These are phyloP conservation scores for Radopholus similis DNA, from an alignment of 1,140 invertebrate genomes.

Conservation along the genomic window DNA sequence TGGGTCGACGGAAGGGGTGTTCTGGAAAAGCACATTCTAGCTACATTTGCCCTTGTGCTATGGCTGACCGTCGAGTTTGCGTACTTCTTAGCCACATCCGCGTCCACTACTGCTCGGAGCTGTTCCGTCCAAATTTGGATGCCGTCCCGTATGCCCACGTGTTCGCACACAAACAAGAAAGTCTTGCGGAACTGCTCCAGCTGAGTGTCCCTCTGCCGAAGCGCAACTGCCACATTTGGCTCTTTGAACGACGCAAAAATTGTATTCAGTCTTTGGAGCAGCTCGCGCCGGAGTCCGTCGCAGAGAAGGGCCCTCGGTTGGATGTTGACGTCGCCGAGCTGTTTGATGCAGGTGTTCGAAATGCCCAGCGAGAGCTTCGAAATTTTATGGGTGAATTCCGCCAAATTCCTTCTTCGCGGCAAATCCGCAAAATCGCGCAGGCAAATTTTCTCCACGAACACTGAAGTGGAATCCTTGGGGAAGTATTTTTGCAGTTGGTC, in stretches of 20 bases:
- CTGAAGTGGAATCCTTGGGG: constrained; percentile 17
- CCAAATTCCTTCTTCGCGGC: constrained; percentile 24
- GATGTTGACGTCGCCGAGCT: constrained; percentile 36
- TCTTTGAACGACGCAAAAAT: neutral
- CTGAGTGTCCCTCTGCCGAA: constrained; percentile 14
- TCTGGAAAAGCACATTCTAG: neutral
- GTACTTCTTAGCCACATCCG: neutral
- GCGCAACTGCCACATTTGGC: constrained; percentile 23
- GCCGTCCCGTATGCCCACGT: constrained; percentile 33
- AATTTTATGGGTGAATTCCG: constrained; percentile 43
- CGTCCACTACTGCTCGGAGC: neutral
- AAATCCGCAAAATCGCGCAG: constrained; percentile 39
- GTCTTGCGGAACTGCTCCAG: constrained; percentile 33
- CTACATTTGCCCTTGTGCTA: neutral
- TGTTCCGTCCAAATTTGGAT: constrained; percentile 18
- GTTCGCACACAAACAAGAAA: constrained; percentile 48
- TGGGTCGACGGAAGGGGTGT: neutral
- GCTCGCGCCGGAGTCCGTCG: constrained; percentile 44
- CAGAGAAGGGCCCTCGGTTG: constrained; percentile 25
- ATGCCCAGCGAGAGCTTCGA: constrained; percentile 46
- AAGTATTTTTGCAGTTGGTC: constrained; percentile 42
- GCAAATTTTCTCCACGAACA: constrained; percentile 30
- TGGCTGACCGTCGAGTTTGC: neutral
- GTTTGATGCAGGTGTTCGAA: constrained; percentile 40
- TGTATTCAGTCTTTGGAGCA: constrained; percentile 15